Evolutionary conservation across 2,888 invertebrate species (phyloP), one percentile per base, ranked within the genome.

Genomic region (Teinopalpus imperialis): DNA sequence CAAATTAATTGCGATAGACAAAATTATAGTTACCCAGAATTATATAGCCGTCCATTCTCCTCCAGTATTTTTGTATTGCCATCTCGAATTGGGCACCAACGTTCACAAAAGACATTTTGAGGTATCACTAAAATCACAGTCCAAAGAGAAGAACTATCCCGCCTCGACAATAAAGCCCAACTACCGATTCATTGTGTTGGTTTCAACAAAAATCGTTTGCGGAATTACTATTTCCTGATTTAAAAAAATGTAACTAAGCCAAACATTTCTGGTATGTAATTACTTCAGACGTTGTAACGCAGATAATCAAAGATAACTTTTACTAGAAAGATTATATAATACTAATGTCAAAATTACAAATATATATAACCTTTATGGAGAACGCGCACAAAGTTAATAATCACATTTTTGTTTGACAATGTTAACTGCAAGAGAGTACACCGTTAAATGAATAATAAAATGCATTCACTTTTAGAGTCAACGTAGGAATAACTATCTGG

Each of bases 11-110:
- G 26, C n/a, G 1, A 29, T 39, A 20, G 3, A 8, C 9, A 4
- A 26, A 2, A 9, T 2, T 8, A 26, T 45, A 18, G 53, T 67
- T 71, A 86, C 86, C 85, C 43, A 86, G 60, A 10, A 75, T 66
- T 0, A 63, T 67, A 29, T 86, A 86, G 52, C 86, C 86, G 14
- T 79, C 63, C 58, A 75, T 59, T 49, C 66, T 74, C 53, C 73
- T 69, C 56, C 69, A 66, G 7, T 66, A 61, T 48, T 75, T 81
- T 21, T 73, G 72, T 3, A 83, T 44, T 1, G 65, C 57, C 21
- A 72, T 54, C 37, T 78, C 81, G 8, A 83, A 48, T 0, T 37
- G 57, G 0, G 64, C 54, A 13, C 66, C 67, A 53, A 78, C 64
- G 12, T 51, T 56, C 5, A 48, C 18, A 1, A 52, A 12, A 3